Evolutionary conservation across 1,140 invertebrate genomes (phyloP), one percentile per base, ranked within the genome.

Genomic region (Tribolium madens): DNA sequence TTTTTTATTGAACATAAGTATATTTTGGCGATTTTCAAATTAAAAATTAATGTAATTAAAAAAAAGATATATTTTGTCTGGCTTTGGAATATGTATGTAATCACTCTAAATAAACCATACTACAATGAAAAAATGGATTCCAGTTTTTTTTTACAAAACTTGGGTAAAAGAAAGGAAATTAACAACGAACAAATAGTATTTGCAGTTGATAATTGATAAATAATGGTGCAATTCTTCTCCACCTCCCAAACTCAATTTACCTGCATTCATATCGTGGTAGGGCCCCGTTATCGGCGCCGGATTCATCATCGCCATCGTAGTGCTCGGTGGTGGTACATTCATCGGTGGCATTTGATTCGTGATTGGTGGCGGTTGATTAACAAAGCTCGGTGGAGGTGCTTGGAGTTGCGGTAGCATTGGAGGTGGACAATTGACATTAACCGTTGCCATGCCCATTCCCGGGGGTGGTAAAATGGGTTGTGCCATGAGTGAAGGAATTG

Each of bases 311-410:
- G 84, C 82, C 15, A 84, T 82, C 15, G 84, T 81, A 15, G 83
- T 83, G 0, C 87, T 86, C 21, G 87, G 87, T 17, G 83, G 83
- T 0, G 86, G 84, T 75, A 88, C 86, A 60, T 86, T 88, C 80
- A 88, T 86, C 7, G 85, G 81, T 2, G 87, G 82, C 75, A 88
- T 85, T 33, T 87, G 87, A 71, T 81, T 84, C 1, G 76, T 78
- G 7, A 78, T 60, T 6, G 80, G 80, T 4, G 82, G 81, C 60
- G 83, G 81, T 71, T 82, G 83, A 46, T 73, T 79, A 42, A 81
- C 69, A 60, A 83, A 83, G 68, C 73, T 79, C 5, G 83, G 80
- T 48, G 84, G 83, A 13, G 83, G 79, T 10, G 84, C 83, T 21
- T 85, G 82, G 15, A 84, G 85, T 46, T 83, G 83, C 12, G 85